A percentile compares a stretch with the other conserved stretches of the same genome.
Conservation (phyloP, 2,888 invertebrate species). For the Oxycera nigricornis region DNA sequence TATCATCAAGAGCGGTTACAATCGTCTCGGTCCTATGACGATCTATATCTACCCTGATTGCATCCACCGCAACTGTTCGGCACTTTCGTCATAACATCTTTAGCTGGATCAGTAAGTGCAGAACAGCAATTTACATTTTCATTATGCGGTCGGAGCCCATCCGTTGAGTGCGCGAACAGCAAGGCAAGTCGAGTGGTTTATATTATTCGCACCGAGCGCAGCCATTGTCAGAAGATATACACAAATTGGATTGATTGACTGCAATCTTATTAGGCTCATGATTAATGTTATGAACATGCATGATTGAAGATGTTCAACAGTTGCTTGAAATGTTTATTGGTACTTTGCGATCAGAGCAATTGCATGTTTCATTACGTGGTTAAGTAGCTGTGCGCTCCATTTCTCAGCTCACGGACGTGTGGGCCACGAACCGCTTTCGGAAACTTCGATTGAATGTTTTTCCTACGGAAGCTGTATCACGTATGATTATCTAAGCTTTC, state of each 20-base stretch:
- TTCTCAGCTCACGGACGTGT: not conserved
- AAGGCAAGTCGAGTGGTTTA: constrained; percentile 9
- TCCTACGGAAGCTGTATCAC: not conserved
- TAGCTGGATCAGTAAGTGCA: not conserved
- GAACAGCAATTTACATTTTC: not conserved
- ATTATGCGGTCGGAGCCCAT: not conserved
- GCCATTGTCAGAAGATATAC: constrained; percentile 19
- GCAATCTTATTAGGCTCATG: constrained; percentile 24
- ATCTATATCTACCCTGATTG: not conserved
- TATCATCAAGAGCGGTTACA: too few species aligned
- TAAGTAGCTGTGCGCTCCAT: not conserved
- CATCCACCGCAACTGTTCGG: not conserved
- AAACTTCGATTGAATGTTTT: not conserved
- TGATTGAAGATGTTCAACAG: constrained; percentile 20
- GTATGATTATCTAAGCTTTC: not conserved
- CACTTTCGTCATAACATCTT: not conserved
- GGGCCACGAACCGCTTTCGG: not conserved
- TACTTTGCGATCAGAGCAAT: not conserved
- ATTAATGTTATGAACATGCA: constrained; percentile 18
- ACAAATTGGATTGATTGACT: constrained; percentile 21
- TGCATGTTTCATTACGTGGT: not conserved
- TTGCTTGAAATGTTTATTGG: constrained; percentile 27
- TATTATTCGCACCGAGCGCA: constrained; percentile 27
- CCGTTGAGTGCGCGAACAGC: not conserved
- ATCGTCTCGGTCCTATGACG: too few species aligned